phyloP scores from a whole-genome alignment of 92 coral and sea anemone species.

The Umimayanthus chanpuru region DNA sequence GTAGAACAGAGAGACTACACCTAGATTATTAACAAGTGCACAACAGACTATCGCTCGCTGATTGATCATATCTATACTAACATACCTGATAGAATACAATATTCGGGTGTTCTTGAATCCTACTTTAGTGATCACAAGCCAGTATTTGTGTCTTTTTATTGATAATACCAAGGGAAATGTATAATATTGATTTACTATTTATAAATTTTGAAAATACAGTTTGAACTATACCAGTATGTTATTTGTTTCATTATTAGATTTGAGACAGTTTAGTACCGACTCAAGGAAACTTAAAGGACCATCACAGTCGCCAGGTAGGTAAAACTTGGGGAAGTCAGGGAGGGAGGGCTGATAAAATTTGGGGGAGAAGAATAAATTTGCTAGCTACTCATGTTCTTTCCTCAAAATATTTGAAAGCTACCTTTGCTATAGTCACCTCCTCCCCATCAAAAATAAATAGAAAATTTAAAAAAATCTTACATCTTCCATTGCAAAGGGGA shows the following conservation, averaged over 20 bases:
- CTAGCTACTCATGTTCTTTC: conserved; percentile 17
- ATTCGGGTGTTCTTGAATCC: no score
- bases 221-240: conserved; percentile 28
- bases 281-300: conserved; percentile 30
- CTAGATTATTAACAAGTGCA: conserved; percentile 59
- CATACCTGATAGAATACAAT: conserved; percentile 50
- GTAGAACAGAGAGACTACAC: conserved; percentile 60
- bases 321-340: conserved; percentile 15
- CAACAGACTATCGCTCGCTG: conserved; percentile 61
- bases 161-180: conserved; percentile 15
- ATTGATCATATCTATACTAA: conserved; percentile 67
- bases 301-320: conserved; percentile 21
- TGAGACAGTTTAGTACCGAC: conserved; percentile 12
- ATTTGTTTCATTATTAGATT: conserved; percentile 33
- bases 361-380: conserved; percentile 17
- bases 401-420: not conserved
- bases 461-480: conserved; percentile 1
- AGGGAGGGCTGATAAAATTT: not conserved
- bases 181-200: conserved; percentile 15
- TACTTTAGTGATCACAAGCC: no score
- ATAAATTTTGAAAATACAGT: conserved; percentile 33
- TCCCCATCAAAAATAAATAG: conserved; percentile 16
- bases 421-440: not conserved
- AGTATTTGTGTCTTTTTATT: no score
- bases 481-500: conserved; percentile 19